These are phyloP conservation scores for Equus przewalskii DNA, from an alignment of 2,113 vertebrate genomes.

Conservation along the genomic window DNA sequence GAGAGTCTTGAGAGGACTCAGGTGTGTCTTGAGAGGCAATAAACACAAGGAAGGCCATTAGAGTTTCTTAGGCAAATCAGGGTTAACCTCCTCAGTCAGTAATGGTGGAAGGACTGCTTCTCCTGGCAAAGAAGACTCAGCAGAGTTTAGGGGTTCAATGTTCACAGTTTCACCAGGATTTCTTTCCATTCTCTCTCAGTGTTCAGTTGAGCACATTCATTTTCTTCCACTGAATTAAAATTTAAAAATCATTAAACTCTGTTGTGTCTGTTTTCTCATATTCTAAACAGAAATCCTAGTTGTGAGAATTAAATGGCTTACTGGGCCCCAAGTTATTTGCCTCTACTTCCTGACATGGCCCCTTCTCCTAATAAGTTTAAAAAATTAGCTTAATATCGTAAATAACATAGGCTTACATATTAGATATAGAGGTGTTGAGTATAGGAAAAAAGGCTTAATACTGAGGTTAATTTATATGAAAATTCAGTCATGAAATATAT, in stretches of 20 bases:
- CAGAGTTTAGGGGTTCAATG: not conserved
- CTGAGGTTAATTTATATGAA: not conserved
- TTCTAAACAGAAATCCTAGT: not conserved
- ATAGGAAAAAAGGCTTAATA: not conserved
- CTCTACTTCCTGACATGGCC: not conserved
- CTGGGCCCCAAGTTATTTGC: not conserved
- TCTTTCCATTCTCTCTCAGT: not conserved
- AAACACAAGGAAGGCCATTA: not conserved
- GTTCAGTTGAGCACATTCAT: not conserved
- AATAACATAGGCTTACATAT: not conserved
- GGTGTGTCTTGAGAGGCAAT: not conserved
- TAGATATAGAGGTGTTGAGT: not conserved
- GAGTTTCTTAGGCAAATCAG: not conserved
- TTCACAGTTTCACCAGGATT: not conserved
- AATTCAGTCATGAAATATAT: not conserved
- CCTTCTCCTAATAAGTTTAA: not conserved
- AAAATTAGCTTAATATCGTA: not conserved
- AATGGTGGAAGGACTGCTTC: not conserved
- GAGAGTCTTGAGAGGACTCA: not conserved
- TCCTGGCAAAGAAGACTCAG: not conserved
- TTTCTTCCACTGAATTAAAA: not conserved
- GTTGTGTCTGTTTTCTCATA: not conserved
- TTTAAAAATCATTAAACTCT: not conserved
- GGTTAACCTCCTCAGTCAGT: not conserved
- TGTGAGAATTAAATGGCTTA: not conserved